Base-by-base conservation (phyloP, 2,797 vertebrate species). In the Megaceryle alcyon region DNA sequence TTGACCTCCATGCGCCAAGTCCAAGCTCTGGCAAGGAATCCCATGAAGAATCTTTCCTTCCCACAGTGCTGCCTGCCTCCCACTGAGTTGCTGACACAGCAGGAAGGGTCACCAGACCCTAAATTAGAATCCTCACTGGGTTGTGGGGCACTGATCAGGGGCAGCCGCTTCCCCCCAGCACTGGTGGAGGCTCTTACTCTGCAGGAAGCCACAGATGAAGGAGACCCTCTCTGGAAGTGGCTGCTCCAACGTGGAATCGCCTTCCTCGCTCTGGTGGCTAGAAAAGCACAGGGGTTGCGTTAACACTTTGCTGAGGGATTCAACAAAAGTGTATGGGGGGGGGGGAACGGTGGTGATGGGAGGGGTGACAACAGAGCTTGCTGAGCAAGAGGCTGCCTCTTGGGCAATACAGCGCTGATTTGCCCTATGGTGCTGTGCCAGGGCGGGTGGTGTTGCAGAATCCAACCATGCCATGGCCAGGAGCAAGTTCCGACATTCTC, bases 181-280 rank as follows among this genome's bases (percentile, higher is more conserved):
- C n/a, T 15, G 9, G 57, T 16, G 23, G 21, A 53, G 41, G n/a
- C 21, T 89, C 98, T 98, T 97, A 99, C 99, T 98, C 96, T 98
- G 98, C 76, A 99, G 80, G 95, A 99, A 99, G 68, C 97, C 87
- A 44, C 96, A 85, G 88, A 99, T 92, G 44, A 98, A 88, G 48
- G 97, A 94, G 64, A 98, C 92, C 78, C 97, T 97, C 48, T 98
- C 98, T 3, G 98, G 96, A 71, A 93, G 48, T 0, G 98, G 97
- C 86, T 97, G 94, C 72, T 96, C 96, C 69, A 97, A 89, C 78
- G 92, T 78, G 7, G 91, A 82, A 43, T 98, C 94, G 7, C 78
- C 95, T 6, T 95, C 96, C 20, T 98, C 92, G 22, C 97, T 96
- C 86, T 97, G 97, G 71, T 98, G 99, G 95, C 99, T 99, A 77